These are phyloP conservation scores for Gallinago jamesoni DNA, from an alignment of 2,113 vertebrate genomes.

Conservation along the genomic window DNA sequence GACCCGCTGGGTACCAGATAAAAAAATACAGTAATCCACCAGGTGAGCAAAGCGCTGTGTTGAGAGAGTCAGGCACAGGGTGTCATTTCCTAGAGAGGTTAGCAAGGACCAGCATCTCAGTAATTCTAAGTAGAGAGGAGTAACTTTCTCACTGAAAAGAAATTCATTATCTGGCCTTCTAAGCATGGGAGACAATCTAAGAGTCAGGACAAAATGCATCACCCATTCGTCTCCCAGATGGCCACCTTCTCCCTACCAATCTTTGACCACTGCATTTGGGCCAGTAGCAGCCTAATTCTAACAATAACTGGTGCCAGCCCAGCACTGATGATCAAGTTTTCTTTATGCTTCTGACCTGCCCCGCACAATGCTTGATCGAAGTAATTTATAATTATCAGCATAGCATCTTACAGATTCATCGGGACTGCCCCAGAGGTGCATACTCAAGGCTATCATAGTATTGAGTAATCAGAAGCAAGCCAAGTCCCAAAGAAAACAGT, in stretches of 20 bases:
- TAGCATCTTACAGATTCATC: background rate
- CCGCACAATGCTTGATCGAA: background rate
- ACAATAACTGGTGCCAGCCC: background rate
- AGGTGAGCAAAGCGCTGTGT: rapidly evolving
- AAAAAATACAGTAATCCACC: background rate
- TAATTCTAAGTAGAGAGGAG: background rate
- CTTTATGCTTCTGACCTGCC: background rate
- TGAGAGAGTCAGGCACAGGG: background rate
- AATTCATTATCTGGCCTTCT: background rate
- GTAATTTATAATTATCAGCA: background rate
- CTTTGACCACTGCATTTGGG: background rate
- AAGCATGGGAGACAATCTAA: background rate
- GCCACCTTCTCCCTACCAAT: background rate
- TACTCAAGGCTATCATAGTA: background rate
- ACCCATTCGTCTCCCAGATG: background rate
- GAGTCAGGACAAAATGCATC: background rate
- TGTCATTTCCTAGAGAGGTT: rapidly evolving
- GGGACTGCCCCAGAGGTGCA: background rate
- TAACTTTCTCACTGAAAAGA: background rate
- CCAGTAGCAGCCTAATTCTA: background rate
- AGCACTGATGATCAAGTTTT: background rate
- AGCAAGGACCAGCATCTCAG: background rate
- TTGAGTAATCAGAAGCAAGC: background rate
- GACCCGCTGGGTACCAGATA: background rate
- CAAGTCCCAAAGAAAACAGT: background rate